Evolutionary conservation across 1,140 invertebrate genomes (phyloP).

Genomic region (Drosophila tani): DNA sequence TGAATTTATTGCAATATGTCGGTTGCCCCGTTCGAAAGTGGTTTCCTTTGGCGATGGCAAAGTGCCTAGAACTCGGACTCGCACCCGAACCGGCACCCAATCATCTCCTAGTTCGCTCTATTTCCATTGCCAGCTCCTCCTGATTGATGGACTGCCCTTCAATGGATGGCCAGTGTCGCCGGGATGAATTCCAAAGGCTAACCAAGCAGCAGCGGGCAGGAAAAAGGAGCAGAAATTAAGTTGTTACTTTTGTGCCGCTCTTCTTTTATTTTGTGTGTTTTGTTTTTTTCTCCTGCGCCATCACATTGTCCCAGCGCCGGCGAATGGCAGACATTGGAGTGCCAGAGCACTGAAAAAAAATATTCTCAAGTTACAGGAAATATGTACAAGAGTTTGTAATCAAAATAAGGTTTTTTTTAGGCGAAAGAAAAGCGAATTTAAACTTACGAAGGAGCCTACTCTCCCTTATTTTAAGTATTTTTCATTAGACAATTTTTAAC

Average conservation of each 20-base stretch:
- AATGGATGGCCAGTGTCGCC: conserved; percentile 35
- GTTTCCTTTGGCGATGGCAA: background rate
- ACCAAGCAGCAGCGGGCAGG: conserved; percentile 31
- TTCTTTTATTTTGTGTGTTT: conserved; percentile 7
- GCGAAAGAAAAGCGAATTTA: too few species aligned
- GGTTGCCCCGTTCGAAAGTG: background rate
- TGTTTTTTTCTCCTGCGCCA: conserved; percentile 35
- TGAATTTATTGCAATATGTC: conserved; percentile 7
- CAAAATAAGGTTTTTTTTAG: too few species aligned
- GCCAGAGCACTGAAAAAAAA: conserved; percentile 2
- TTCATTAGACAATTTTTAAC: background rate
- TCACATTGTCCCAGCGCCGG: conserved; percentile 42
- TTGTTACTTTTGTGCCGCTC: conserved; percentile 68
- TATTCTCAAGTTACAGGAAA: background rate
- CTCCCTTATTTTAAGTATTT: background rate
- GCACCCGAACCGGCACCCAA: background rate
- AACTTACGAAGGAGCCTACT: rapidly evolving
- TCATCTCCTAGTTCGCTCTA: conserved; percentile 13
- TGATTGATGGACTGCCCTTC: conserved; percentile 53
- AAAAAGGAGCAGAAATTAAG: conserved; percentile 68
- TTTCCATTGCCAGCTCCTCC: conserved; percentile 2
- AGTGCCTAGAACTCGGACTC: background rate
- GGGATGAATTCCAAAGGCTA: conserved; percentile 45
- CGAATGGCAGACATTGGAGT: conserved; percentile 48
- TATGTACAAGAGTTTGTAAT: background rate